Percentiles rank a stretch among this genome's conserved stretches.
These are phyloP conservation scores for Zosterops pallidus DNA, from an alignment of 2,113 vertebrate species.

Conservation along the genomic window DNA sequence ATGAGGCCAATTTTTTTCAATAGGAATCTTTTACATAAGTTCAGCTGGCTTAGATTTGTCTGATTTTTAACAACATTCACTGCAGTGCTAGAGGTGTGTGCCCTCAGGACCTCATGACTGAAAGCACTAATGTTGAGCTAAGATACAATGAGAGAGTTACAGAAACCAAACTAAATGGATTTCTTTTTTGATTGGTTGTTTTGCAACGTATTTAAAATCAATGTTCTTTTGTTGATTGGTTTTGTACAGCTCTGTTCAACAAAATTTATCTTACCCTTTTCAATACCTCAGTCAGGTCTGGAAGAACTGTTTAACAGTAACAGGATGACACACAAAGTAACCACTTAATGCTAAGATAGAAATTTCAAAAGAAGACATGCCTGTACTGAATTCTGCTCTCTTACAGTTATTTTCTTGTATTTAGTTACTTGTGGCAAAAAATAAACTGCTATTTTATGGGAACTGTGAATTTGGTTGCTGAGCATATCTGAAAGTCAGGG, in stretches of 20 bases:
- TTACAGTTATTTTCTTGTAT: neutral
- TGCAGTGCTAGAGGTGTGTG: neutral
- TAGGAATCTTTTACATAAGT: neutral
- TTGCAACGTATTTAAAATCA: neutral
- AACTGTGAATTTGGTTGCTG: neutral
- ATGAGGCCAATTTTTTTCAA: neutral
- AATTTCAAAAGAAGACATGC: neutral
- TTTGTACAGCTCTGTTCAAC: neutral
- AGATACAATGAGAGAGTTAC: neutral
- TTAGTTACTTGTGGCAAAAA: neutral
- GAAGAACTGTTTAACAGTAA: neutral
- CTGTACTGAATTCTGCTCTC: neutral
- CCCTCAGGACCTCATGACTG: neutral
- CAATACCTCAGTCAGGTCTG: neutral
- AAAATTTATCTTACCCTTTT: neutral
- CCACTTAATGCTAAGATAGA: neutral
- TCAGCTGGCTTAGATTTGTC: neutral
- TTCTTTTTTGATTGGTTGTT: neutral
- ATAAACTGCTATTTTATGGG: neutral
- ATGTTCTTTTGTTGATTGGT: neutral
- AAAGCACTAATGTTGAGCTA: neutral
- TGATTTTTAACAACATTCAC: neutral
- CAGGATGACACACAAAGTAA: neutral
- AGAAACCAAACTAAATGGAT: neutral
- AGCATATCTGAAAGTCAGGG: neutral